Conservation (phyloP, 1,140 invertebrate species). For the Euura lappo region DNA sequence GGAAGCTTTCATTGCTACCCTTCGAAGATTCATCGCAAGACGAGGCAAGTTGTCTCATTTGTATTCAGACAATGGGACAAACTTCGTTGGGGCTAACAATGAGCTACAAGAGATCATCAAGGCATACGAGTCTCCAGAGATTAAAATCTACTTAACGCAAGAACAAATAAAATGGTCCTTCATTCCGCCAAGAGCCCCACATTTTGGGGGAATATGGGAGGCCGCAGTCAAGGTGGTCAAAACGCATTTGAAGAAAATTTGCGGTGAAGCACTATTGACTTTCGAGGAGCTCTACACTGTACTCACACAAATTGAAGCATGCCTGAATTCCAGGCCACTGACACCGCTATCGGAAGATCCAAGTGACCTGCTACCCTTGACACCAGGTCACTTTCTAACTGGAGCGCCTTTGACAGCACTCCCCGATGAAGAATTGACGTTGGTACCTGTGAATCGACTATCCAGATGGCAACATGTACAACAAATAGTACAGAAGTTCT, state of each 20-base stretch:
- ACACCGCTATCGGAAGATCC: slow-evolving; percentile 22
- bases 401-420: slow-evolving; percentile 17
- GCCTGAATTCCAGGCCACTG: slow-evolving; percentile 33
- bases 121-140: too few relatives aligned
- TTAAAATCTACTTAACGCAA: neutral
- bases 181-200: slow-evolving; percentile 46
- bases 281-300: slow-evolving; percentile 16
- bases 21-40: slow-evolving; percentile 18
- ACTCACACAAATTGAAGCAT: slow-evolving; percentile 17
- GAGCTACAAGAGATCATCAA: too few relatives aligned
- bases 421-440: slow-evolving; percentile 16
- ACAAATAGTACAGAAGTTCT: slow-evolving; percentile 30
- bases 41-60: slow-evolving; percentile 19
- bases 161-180: slow-evolving; percentile 41
- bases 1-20: slow-evolving; percentile 18
- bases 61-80: slow-evolving; percentile 24
- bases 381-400: slow-evolving; percentile 24
- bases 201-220: slow-evolving; percentile 55
- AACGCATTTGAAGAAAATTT: slow-evolving; percentile 31
- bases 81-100: slow-evolving; percentile 22
- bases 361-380: slow-evolving; percentile 17
- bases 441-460: slow-evolving; percentile 21
- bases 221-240: slow-evolving; percentile 46
- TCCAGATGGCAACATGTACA: slow-evolving; percentile 32
- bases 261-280: slow-evolving; percentile 21